Base-by-base conservation (phyloP, 2,888 invertebrate genomes). In the Lasioglossum calceatum region DNA sequence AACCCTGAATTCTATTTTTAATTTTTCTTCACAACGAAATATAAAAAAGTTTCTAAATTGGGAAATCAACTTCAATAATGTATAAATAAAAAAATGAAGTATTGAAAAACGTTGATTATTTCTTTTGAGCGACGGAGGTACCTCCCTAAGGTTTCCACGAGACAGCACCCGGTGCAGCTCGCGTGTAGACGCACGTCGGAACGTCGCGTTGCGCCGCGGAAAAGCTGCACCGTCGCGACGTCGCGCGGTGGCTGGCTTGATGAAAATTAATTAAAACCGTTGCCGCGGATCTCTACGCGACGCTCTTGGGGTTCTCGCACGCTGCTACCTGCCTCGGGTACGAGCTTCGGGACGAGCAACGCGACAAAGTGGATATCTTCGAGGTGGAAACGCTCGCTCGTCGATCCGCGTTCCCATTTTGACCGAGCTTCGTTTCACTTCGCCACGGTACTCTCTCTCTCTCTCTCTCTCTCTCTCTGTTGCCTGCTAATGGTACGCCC, bases 251-350 rank as follows among this genome's bases (percentile, higher is more conserved):
- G 19, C 23, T 39, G 42, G 14, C 36, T 58, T 23, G 71, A 73
- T 58, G 32, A 73, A 61, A 79, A 79, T 61, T 64, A 79, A 64
- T 73, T 50, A 58, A 44, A 58, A 47, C 44, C 32, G 23, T 73
- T 64, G 42, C 64, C 67, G 64, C 19, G 44, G 32, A 64, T 64
- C 44, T 64, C 61, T 54, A 23, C 27, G n/a, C 39, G 54, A 58
- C 39, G 47, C 73, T 47, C 47, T 47, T 19, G 73, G 42, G 8
- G 36, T 70, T 12, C 70, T 12, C 70, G 70, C 36, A 23, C 23
- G 16, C n/a, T 36, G 67, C 67, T 70, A 70, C 67, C 64, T 64
- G 64, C 64, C 64, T 64, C 32, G 7, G 16, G 16, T 10, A 32
- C 64, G 7, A 54, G 54, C 54, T 54, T n/a, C 72, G 72, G 42